Percentiles rank a stretch among this genome's conserved stretches.
Evolutionary conservation across 2,113 vertebrate genomes (phyloP).

Genomic region (Cercopithecus mona): DNA sequence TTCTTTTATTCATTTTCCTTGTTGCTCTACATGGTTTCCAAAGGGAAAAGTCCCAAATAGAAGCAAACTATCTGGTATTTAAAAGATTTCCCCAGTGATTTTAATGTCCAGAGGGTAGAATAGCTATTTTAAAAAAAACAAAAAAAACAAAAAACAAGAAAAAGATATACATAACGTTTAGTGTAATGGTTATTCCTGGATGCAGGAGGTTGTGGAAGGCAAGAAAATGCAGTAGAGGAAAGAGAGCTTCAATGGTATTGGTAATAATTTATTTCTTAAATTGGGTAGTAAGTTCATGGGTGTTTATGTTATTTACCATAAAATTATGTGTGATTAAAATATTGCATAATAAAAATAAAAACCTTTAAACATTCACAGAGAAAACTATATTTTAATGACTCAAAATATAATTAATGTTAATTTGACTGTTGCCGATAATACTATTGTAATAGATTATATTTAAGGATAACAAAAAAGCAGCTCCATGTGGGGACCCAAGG

Average conservation of each 20-base stretch:
- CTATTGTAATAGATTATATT: background rate
- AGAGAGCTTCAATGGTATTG: background rate
- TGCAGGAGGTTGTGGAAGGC: background rate
- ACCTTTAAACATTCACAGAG: background rate
- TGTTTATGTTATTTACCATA: background rate
- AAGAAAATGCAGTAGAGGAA: background rate
- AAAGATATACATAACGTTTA: background rate
- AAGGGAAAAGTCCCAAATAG: background rate
- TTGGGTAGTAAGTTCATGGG: background rate
- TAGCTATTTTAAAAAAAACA: conserved; percentile 1
- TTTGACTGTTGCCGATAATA: background rate
- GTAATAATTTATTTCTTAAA: conserved; percentile 39
- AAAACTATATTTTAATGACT: background rate
- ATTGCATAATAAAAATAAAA: conserved; percentile 1
- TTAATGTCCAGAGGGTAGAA: background rate
- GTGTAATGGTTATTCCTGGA: background rate
- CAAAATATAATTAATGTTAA: conserved; percentile 26
- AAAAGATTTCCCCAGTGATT: background rate
- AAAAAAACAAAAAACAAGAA: background rate
- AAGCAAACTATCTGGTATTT: background rate
- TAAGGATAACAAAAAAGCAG: background rate
- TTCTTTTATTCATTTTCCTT: background rate
- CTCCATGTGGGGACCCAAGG: background rate
- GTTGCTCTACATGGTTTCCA: background rate
- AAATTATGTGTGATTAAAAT: conserved; percentile 3